Evolutionary conservation across 2,797 vertebrate genomes (phyloP), one percentile per base, ranked within the genome.

Genomic region (Amblyopsis hoosieri): DNA sequence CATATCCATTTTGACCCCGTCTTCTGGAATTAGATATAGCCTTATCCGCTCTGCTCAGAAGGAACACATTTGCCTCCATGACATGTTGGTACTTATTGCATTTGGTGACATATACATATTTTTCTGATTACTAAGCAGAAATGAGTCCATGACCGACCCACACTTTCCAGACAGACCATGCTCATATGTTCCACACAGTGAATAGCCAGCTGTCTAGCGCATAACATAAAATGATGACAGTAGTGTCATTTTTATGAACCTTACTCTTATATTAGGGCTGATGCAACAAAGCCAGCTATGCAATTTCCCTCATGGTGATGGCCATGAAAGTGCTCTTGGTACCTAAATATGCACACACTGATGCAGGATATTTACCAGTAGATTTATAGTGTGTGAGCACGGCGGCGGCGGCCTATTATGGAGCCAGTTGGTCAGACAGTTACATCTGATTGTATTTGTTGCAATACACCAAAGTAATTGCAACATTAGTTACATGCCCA

Each of bases 351-450:
- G 58, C 64, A 53, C 69, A 71, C 58, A 33, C 56, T 72, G 23
- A 57, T 29, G 10, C 14, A 42, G 72, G 69, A 59, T 66, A 68
- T 76, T 66, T 60, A 82, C 23, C 68, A 54, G 62, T 76, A 71
- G 79, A 85, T 85, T 88, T 86, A 89, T 84, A 66, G 69, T 74
- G 71, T 78, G 80, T 85, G 83, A 89, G 83, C 67, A 77, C 0
- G 37, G 6, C 9, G 37, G 37, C 7, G 37, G 37, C n/a, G n/a
- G 23, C 23, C 23, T 23, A 23, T 23, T 23, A 23, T 23, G 23
- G 3, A 23, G 23, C 3, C 23, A 23, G 23, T 23, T 23, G 23
- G 23, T 23, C 23, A 23, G 23, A 23, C 23, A 23, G 23, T 23
- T 23, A 23, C 23, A 23, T 23, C 23, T 3, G 23, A 23, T 23